A percentile compares a stretch with the other conserved stretches of the same genome.
Evolutionary conservation across 37 sponge, comb jelly and placozoan species (phyloP).

Genomic region (Beroe forskalii): DNA sequence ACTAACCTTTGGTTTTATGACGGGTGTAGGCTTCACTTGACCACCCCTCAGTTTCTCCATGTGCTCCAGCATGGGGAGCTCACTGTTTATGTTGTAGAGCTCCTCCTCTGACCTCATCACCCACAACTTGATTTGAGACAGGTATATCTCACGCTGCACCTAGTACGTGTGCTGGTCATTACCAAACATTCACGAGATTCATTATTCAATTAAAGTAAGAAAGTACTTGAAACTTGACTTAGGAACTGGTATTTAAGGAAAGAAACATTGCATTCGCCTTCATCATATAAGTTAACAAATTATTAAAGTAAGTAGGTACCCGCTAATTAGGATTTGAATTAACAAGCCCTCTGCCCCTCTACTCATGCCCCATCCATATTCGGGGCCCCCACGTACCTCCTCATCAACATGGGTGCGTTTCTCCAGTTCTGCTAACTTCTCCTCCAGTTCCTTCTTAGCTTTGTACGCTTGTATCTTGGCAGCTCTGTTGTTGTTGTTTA

Average conservation of each 20-base stretch:
- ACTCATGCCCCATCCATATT: too few relatives aligned
- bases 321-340: too few relatives aligned
- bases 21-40: neutral
- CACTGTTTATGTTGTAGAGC: conserved; percentile 51
- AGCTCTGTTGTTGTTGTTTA: neutral
- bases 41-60: conserved; percentile 64
- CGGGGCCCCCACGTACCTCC: too few relatives aligned
- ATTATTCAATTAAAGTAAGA: too few relatives aligned
- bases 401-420: conserved; percentile 11
- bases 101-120: conserved; percentile 31
- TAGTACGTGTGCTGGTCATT: too few relatives aligned
- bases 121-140: conserved; percentile 25
- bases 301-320: too few relatives aligned
- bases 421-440: conserved; percentile 12
- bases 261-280: too few relatives aligned
- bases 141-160: conserved; percentile 54
- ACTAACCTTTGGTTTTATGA: conserved; percentile 21
- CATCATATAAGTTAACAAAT: too few relatives aligned
- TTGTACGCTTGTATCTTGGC: conserved; percentile 42
- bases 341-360: too few relatives aligned
- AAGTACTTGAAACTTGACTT: too few relatives aligned
- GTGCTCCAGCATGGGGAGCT: conserved; percentile 60
- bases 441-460: conserved; percentile 7
- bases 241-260: too few relatives aligned
- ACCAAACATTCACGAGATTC: too few relatives aligned